Conservation (phyloP, 1,140 invertebrate species). For the Tetramorium simillimum region DNA sequence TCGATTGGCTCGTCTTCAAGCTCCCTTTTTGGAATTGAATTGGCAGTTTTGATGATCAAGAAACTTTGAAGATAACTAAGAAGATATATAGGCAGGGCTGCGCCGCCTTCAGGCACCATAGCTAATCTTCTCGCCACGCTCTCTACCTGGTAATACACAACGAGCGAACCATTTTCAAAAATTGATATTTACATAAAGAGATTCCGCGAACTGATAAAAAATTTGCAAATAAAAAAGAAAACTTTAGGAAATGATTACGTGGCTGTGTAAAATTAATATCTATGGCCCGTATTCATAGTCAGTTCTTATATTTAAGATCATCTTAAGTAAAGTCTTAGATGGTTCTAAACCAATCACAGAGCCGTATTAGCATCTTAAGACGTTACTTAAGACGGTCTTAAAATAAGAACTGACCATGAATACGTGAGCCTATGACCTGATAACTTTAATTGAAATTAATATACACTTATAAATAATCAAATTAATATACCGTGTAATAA, state of each 20-base stretch:
- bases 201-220: not conserved
- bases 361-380: no score
- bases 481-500: not conserved
- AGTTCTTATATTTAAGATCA: no score
- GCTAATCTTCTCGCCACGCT: slow-evolving; percentile 91
- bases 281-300: no score
- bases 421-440: no score
- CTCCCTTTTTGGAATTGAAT: slow-evolving; percentile 89
- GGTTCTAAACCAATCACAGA: no score
- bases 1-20: slow-evolving; percentile 90
- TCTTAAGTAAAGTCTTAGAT: no score
- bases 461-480: not conserved
- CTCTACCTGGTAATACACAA: slow-evolving; percentile 86
- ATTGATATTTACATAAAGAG: not conserved
- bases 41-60: slow-evolving; percentile 88
- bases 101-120: slow-evolving; percentile 93
- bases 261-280: not conserved
- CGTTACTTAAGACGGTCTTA: no score
- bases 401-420: no score
- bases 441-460: not conserved
- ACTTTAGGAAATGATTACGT: not conserved
- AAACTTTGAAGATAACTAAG: slow-evolving; percentile 95
- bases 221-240: not conserved
- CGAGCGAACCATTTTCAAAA: slow-evolving; percentile 10
- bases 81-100: slow-evolving; percentile 92